These are phyloP conservation scores for Poeciliopsis paucimaculata DNA, from an alignment of 2,797 vertebrate genomes.

Conservation along the genomic window DNA sequence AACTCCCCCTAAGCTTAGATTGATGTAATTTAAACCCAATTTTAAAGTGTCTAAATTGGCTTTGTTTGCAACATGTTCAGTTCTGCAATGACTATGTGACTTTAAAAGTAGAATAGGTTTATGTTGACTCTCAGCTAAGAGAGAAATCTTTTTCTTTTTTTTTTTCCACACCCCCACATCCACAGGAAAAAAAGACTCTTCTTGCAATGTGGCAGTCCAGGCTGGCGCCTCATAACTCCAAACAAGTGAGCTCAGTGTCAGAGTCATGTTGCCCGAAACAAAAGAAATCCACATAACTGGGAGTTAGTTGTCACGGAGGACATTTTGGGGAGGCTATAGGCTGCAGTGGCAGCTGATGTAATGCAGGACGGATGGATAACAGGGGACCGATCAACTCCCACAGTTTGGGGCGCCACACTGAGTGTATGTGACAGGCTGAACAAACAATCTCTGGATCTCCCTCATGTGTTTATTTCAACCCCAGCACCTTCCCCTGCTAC, in stretches of 20 bases:
- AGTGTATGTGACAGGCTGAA: conserved; percentile 43
- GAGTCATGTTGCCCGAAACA: conserved; percentile 27
- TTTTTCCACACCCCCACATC: neutral
- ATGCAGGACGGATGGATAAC: conserved; percentile 59
- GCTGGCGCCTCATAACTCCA: conserved; percentile 36
- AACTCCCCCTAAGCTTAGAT: conserved; percentile 6
- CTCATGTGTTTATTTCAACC: conserved; percentile 48
- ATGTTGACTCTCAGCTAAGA: neutral
- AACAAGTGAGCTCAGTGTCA: conserved; percentile 44
- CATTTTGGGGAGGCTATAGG: conserved; percentile 27
- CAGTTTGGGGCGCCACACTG: conserved; percentile 47
- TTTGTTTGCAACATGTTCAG: neutral
- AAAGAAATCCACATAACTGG: conserved; percentile 43
- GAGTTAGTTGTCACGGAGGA: conserved; percentile 51
- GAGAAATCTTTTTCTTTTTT: neutral
- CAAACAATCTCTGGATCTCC: conserved; percentile 40
- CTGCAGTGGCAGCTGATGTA: conserved; percentile 39
- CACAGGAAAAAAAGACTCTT: neutral
- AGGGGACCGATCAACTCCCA: conserved; percentile 55
- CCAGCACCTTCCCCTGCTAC: conserved; percentile 29
- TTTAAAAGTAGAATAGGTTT: neutral
- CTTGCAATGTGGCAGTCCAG: conserved; percentile 8
- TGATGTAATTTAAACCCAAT: conserved; percentile 12
- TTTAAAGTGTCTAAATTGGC: neutral
- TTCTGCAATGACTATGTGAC: neutral